Base-by-base conservation (phyloP, 2,888 invertebrate genomes). In the Bellardia bayeri region DNA sequence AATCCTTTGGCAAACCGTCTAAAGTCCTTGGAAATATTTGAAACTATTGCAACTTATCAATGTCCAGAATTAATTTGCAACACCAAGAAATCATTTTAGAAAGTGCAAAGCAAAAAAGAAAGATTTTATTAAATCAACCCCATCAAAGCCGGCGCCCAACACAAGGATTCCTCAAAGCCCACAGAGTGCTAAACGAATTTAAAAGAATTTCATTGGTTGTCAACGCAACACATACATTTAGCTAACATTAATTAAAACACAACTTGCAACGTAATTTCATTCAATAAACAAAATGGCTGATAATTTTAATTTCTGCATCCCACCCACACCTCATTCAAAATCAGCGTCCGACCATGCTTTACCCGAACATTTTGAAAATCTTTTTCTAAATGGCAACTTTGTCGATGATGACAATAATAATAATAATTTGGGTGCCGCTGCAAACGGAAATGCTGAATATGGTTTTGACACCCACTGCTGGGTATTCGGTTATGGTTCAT, bases 401-500 rank as follows among this genome's bases (percentile, higher is more conserved):
- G 80, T 85, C 58, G 90, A 89, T 4, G 90, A 88, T 9, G 82
- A 89, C 14, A 87, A 78, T 72, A 68, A 82, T 45, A 87, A 78
- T 72, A 68, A 82, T 45, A 88, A 88, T 61, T 45, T 42, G 37
- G 83, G 54, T 0, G 82, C 61, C 6, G 76, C 85, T 3, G 88
- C 84, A 14, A 16, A 61, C 13, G 2, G 30, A 0, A 45, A 68
- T 58, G 83, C n/a, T 30, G 69, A 51, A 30, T 56, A 13, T 56
- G 42, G 51, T 42, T 7, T 69, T 72, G 89, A 90, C 4, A 88
- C 90, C 8, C 89, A 91, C 33, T 91, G 91, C 92, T 99, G 98
- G 98, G 95, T 99, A 40, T 99, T 99, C 92, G 99, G 98, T 0
- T 99, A 99, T 91, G 99, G 99, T 4, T 98, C 98, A 0, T 94